phyloP scores from a whole-genome alignment of 2,797 vertebrate species.

The Microcaecilia unicolor region DNA sequence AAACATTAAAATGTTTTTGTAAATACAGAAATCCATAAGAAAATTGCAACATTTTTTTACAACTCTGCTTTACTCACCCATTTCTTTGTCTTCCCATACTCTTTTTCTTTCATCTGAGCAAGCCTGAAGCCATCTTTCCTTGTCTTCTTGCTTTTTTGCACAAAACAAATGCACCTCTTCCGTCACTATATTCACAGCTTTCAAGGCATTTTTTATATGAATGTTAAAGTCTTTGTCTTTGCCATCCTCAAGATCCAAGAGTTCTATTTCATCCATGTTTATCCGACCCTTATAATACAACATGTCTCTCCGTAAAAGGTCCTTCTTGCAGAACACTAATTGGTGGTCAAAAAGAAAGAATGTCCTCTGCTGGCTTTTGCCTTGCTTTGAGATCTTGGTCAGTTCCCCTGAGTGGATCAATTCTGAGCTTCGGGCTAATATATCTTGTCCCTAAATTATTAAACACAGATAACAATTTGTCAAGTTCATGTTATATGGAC shows the following conservation, averaged over 20 bases:
- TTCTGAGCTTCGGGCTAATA: slow-evolving; percentile 84
- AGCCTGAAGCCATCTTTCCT: slow-evolving; percentile 82
- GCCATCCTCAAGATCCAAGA: slow-evolving; percentile 73
- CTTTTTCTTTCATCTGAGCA: slow-evolving; percentile 73
- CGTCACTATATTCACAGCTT: slow-evolving; percentile 61
- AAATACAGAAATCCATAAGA: no score
- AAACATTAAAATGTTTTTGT: no score
- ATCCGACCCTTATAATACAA: slow-evolving; percentile 84
- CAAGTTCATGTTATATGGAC: not conserved
- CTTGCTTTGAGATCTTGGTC: slow-evolving; percentile 71
- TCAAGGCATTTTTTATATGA: slow-evolving; percentile 75
- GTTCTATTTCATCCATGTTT: slow-evolving; percentile 74
- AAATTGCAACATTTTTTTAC: no score
- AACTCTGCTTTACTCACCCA: slow-evolving; percentile 82
- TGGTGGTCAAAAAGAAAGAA: slow-evolving; percentile 98
- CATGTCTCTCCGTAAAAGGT: slow-evolving; percentile 85
- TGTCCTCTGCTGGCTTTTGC: slow-evolving; percentile 87
- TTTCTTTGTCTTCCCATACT: slow-evolving; percentile 85
- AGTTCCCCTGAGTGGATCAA: slow-evolving; percentile 91
- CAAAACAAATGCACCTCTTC: slow-evolving; percentile 75
- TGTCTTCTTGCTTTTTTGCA: slow-evolving; percentile 84
- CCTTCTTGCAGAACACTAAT: slow-evolving; percentile 91
- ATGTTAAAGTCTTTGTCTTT: slow-evolving; percentile 71
- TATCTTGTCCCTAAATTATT: slow-evolving; percentile 60
- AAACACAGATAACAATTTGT: not conserved